Base-by-base conservation (phyloP, 2,113 vertebrate species). In the Symphodus melops region DNA sequence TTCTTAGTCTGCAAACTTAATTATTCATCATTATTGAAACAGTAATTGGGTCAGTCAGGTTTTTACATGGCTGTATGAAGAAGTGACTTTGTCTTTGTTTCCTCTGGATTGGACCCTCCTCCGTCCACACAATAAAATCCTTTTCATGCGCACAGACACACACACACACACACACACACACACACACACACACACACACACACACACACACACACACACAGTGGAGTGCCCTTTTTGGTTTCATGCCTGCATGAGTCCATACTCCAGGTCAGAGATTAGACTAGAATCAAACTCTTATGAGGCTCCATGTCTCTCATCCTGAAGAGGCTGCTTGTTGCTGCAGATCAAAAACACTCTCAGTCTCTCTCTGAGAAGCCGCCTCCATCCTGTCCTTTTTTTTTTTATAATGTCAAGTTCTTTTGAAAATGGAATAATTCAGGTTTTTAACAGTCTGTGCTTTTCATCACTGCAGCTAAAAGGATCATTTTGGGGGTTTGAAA, bases 221-320 rank as follows among this genome's bases (percentile, higher is more conserved):
- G 33, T 14, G 17, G n/a, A 19, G 5, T n/a, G 14, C 25, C 48
- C 51, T 41, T 57, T 19, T 44, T 3, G 51, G 28, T 20, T 62
- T 63, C 10, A 21, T 62, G 20, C 51, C 36, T 39, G 25, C 23
- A 39, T 39, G 16, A 28, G 41, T 51, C 61, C 66, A 42, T 74
- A 58, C 76, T 70, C 49, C 58, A 81, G 69, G 70, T 81, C 81
- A 72, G 59, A 80, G 41, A 72, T 66, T 59, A 48, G 20, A 68
- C 68, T 80, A n/a, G 70, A 55, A 72, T 79, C 39, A 72, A 56
- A 75, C 58, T 77, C 57, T 63, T 61, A 58, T 85, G 74, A 79
- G 74, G 63, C 46, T 60, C 46, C 41, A 44, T 84, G 54, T 74
- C 66, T 78, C 54, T 76, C 64, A 68, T 82, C 41, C 46, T 72